Conservation (phyloP, 1,140 invertebrate species). For the Rhopalosiphum maidis region DNA sequence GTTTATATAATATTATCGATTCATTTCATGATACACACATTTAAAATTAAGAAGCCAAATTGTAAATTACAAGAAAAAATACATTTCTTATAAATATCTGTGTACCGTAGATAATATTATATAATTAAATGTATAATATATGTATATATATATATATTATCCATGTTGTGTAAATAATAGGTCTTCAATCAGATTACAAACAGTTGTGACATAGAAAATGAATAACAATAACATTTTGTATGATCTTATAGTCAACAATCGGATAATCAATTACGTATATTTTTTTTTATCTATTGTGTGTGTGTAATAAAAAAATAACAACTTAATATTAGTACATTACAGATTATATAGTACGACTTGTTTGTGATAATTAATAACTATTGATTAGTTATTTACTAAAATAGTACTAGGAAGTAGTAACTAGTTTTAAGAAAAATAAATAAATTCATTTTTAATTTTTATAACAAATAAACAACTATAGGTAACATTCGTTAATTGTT, state of each 20-base stretch:
- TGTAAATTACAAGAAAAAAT: not conserved
- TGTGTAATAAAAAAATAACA: not conserved
- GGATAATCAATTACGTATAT: not conserved
- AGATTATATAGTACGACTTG: not conserved
- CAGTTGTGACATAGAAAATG: not conserved
- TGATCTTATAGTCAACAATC: not conserved
- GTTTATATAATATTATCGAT: too few species aligned
- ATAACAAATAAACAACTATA: not conserved
- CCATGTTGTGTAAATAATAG: not conserved
- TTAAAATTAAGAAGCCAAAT: not conserved
- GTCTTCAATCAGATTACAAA: slow-evolving; percentile 4
- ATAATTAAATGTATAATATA: too few species aligned
- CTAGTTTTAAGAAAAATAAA: not conserved
- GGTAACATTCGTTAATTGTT: not conserved
- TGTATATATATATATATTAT: too few species aligned
- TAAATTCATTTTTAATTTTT: not conserved
- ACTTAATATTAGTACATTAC: not conserved
- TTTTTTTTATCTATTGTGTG: not conserved
- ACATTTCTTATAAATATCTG: not conserved
- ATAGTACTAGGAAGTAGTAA: not conserved
- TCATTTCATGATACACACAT: not conserved
- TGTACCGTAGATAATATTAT: not conserved
- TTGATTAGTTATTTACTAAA: not conserved
- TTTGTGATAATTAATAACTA: not conserved
- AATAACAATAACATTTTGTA: not conserved